Conservation (phyloP, 1,140 invertebrate genomes). For the Procambarus clarkii region DNA sequence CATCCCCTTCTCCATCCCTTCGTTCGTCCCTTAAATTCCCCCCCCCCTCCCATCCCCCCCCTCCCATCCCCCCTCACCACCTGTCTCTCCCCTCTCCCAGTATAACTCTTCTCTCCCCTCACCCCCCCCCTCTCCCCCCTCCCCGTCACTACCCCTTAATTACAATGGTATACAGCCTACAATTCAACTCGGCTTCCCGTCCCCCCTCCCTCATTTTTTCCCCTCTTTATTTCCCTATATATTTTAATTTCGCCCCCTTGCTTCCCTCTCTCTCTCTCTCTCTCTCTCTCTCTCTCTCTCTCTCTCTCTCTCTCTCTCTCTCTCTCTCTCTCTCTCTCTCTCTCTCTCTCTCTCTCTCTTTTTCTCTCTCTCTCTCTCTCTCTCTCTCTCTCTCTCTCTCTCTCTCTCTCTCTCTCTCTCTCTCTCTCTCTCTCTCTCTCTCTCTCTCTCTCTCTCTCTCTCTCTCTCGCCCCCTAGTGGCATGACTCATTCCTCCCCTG, state of each 20-base stretch:
- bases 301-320: not conserved
- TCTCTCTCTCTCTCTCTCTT: not conserved
- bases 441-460: not conserved
- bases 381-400: not conserved
- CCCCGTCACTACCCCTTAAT: not conserved
- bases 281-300: not conserved
- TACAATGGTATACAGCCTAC: not conserved
- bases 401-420: not conserved
- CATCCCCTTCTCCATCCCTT: not conserved
- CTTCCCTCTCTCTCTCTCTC: not conserved
- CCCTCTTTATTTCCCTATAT: not conserved
- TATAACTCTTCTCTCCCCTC: not conserved
- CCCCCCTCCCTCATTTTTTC: not conserved
- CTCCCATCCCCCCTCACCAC: not conserved
- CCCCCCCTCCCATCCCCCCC: not conserved
- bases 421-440: not conserved
- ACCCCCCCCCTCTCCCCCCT: not conserved
- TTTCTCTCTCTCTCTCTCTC: not conserved
- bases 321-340: not conserved
- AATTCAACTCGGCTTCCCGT: not conserved
- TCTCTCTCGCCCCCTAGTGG: no score
- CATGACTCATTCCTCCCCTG: no score
- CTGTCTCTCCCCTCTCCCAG: not conserved
- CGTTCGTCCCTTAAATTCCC: no score
- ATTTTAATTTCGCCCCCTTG: not conserved